Evolutionary conservation across 2,888 invertebrate species (phyloP).

Genomic region (Acanthosepion pharaonis): DNA sequence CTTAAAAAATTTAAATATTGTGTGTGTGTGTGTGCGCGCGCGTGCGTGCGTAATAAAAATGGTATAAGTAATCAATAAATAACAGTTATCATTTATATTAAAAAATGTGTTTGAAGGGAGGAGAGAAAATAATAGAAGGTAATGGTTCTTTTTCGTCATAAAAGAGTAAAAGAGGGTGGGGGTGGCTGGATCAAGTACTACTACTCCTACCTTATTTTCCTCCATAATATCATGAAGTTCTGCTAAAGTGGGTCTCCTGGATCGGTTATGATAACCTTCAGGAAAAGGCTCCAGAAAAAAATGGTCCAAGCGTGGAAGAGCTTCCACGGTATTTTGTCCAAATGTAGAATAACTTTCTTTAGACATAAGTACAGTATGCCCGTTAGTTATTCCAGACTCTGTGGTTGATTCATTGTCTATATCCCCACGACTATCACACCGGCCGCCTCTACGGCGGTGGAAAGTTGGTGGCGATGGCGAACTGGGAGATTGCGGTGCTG

Average conservation of each 20-base stretch:
- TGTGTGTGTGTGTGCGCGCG: too few species aligned
- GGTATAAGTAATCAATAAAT: too few species aligned
- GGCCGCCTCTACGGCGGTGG: neutral
- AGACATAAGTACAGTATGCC: neutral
- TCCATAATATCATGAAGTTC: slow-evolving; percentile 74
- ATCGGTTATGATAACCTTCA: slow-evolving; percentile 37
- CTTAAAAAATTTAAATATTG: too few species aligned
- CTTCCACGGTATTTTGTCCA: slow-evolving; percentile 66
- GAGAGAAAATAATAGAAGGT: too few species aligned
- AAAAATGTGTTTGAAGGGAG: too few species aligned
- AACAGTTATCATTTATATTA: too few species aligned
- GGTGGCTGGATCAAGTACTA: neutral
- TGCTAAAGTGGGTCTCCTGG: slow-evolving; percentile 73
- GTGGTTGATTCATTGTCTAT: neutral
- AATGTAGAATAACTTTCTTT: slow-evolving; percentile 54
- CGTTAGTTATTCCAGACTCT: neutral
- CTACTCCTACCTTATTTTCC: slow-evolving; percentile 51
- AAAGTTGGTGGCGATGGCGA: neutral
- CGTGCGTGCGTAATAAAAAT: too few species aligned
- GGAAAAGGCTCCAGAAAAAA: slow-evolving; percentile 57
- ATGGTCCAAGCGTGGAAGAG: slow-evolving; percentile 67
- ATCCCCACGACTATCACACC: neutral
- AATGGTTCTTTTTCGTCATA: too few species aligned
- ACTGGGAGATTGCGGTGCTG: neutral
- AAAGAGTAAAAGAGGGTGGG: neutral